Conservation (phyloP, 2,797 vertebrate genomes). For the Ctenopoma kingsleyae region DNA sequence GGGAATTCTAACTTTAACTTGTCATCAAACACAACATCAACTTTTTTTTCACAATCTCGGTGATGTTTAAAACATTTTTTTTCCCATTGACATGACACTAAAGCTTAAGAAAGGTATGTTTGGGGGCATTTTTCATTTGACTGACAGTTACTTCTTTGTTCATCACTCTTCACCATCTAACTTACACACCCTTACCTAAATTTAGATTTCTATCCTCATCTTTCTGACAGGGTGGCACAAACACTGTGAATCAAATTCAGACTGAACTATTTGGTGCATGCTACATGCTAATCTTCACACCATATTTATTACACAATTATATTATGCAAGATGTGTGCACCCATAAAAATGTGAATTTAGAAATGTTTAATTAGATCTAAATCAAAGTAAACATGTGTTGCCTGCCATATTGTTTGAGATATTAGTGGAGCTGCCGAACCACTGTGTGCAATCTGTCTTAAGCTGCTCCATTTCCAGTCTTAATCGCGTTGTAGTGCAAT, state of each 20-base stretch:
- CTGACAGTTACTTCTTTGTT: slow-evolving; percentile 30
- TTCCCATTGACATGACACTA: not conserved
- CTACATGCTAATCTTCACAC: not conserved
- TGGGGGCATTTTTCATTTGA: not conserved
- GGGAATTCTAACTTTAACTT: not conserved
- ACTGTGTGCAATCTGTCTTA: slow-evolving; percentile 10
- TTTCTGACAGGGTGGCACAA: slow-evolving; percentile 10
- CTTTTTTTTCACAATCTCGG: not conserved
- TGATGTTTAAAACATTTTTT: not conserved
- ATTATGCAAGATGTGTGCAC: no score
- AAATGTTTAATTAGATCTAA: no score
- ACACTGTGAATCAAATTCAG: slow-evolving; percentile 13
- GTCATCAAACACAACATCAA: not conserved
- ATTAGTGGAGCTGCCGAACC: not conserved
- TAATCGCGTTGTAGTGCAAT: slow-evolving; percentile 29
- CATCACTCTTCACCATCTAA: slow-evolving; percentile 11
- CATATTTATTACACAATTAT: not conserved
- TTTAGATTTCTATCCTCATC: slow-evolving; percentile 6
- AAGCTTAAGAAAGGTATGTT: not conserved
- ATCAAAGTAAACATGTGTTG: no score
- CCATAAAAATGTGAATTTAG: no score
- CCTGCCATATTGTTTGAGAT: no score
- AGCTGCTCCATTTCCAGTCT: slow-evolving; percentile 27
- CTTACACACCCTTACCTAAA: slow-evolving; percentile 6
- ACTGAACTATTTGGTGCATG: not conserved